phyloP scores from a whole-genome alignment of 1,140 invertebrate species.

The Neotoxoptera formosana region DNA sequence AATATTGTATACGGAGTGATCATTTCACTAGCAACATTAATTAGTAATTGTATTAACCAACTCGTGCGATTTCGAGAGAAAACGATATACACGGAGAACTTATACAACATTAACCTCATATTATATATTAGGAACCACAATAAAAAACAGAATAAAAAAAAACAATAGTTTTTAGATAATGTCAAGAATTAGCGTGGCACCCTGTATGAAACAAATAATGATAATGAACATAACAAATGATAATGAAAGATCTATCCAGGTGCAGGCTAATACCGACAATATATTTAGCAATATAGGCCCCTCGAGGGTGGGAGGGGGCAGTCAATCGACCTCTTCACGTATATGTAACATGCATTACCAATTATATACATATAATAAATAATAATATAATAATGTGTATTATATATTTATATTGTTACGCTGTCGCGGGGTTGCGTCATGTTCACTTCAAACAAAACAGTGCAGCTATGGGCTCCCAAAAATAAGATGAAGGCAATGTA shows the following conservation, averaged over 20 bases:
- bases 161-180: background rate
- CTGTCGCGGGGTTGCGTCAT: background rate
- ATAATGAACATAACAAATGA: background rate
- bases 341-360: background rate
- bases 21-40: background rate
- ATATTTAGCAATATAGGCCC: background rate
- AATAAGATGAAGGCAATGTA: background rate
- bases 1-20: background rate
- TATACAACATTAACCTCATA: background rate
- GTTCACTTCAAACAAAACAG: background rate
- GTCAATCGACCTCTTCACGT: background rate
- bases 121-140: background rate
- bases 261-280: background rate
- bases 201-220: background rate
- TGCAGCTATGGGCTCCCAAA: background rate
- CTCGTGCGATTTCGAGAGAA: background rate
- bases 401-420: background rate
- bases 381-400: background rate
- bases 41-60: background rate
- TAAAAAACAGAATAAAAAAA: background rate
- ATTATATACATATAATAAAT: slow-evolving; percentile 6
- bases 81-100: background rate
- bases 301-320: background rate
- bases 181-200: background rate
- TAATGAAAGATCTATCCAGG: background rate